Conservation (phyloP, 2,113 vertebrate species). For the Australoheros scitulus region DNA sequence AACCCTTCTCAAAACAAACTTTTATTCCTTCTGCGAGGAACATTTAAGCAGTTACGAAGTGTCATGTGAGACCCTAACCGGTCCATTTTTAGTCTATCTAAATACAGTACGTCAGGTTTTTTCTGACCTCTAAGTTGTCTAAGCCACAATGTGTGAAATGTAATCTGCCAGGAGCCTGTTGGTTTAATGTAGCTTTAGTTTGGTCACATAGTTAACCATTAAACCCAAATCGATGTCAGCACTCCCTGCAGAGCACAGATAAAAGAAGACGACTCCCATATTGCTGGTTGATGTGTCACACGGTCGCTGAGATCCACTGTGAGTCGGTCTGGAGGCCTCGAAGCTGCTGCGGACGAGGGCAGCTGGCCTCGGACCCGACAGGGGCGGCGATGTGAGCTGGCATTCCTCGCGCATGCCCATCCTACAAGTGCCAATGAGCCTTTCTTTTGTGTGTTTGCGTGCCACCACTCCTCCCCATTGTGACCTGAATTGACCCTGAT, state of each 20-base stretch:
- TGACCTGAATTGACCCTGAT: slow-evolving; percentile 16
- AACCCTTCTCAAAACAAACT: background rate
- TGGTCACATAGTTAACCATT: background rate
- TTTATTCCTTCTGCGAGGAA: background rate
- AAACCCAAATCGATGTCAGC: background rate
- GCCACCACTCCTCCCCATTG: background rate
- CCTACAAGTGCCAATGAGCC: slow-evolving; percentile 42
- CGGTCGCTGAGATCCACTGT: background rate
- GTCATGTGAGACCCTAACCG: background rate
- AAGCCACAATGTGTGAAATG: slow-evolving; percentile 15
- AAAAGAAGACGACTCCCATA: background rate
- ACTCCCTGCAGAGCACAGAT: background rate
- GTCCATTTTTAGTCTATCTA: slow-evolving; percentile 23
- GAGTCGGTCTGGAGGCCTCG: slow-evolving; percentile 2
- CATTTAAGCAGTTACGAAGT: background rate
- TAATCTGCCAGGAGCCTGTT: background rate
- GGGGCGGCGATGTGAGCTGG: slow-evolving; percentile 10
- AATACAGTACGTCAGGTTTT: slow-evolving; percentile 44
- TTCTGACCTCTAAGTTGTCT: slow-evolving; percentile 28
- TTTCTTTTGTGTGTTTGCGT: slow-evolving; percentile 8
- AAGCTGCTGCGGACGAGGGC: background rate
- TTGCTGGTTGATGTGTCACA: background rate
- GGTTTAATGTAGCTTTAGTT: background rate
- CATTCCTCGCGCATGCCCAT: slow-evolving; percentile 39
- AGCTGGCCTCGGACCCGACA: background rate